phyloP scores from a whole-genome alignment of 2,797 vertebrate genomes.

The Luscinia megarhynchos region DNA sequence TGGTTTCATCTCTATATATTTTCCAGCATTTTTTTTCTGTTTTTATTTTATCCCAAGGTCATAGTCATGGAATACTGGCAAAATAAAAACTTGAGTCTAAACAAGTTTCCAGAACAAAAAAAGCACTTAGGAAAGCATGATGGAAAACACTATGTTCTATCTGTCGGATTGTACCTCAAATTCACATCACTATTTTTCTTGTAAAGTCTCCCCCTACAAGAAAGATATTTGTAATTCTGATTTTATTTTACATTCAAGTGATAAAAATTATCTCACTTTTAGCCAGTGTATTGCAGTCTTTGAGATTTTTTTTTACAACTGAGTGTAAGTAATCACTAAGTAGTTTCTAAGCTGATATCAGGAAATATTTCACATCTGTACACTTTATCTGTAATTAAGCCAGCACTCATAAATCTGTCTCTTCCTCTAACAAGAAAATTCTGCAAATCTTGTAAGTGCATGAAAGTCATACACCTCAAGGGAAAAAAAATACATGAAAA shows the following conservation, averaged over 20 bases:
- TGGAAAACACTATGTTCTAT: neutral
- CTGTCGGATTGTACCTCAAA: neutral
- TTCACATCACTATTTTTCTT: neutral
- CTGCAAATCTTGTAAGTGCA: neutral
- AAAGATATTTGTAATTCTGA: neutral
- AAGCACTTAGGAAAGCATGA: neutral
- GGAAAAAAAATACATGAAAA: neutral
- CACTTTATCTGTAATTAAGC: neutral
- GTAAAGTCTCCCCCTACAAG: neutral
- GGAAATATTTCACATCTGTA: neutral
- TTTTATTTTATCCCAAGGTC: neutral
- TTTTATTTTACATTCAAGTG: neutral
- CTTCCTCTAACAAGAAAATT: neutral
- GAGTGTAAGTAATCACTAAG: neutral
- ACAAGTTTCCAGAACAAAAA: neutral
- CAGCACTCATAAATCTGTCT: neutral
- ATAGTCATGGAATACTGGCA: neutral
- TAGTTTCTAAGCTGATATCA: neutral
- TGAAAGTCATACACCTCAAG: neutral
- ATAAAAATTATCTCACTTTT: neutral
- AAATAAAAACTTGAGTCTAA: neutral
- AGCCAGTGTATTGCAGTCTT: neutral
- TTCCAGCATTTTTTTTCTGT: neutral
- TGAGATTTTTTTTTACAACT: neutral
- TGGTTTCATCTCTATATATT: neutral